Evolutionary conservation across 2,888 invertebrate species (phyloP).

Genomic region (Choreutis nemorana): DNA sequence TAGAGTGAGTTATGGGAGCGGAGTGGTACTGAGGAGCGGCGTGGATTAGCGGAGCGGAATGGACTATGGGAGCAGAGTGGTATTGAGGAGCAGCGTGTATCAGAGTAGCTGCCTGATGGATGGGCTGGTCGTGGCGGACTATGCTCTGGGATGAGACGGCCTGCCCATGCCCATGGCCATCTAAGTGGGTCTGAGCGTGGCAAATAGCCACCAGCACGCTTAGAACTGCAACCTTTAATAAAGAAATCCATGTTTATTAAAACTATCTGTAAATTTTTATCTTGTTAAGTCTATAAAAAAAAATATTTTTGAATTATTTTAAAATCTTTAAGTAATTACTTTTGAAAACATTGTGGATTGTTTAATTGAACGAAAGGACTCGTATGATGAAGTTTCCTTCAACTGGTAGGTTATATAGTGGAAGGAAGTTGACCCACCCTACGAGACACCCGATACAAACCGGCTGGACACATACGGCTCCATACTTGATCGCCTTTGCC

Average conservation of each 20-base stretch:
- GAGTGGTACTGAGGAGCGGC: slow-evolving; percentile 10
- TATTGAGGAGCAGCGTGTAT: slow-evolving; percentile 23
- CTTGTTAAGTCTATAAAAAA: too few relatives aligned
- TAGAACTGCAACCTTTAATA: slow-evolving; percentile 44
- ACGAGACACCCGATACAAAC: slow-evolving; percentile 53
- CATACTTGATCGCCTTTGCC: slow-evolving; percentile 43
- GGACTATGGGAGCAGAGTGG: slow-evolving; percentile 16
- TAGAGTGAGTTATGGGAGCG: slow-evolving; percentile 9
- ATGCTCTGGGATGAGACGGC: slow-evolving; percentile 55
- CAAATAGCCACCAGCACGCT: slow-evolving; percentile 48
- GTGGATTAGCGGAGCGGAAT: slow-evolving; percentile 8
- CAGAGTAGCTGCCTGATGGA: slow-evolving; percentile 24
- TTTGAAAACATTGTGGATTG: slow-evolving; percentile 51
- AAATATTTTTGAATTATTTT: too few relatives aligned
- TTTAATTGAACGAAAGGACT: slow-evolving; percentile 31
- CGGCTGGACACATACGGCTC: slow-evolving; percentile 48
- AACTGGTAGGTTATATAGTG: slow-evolving; percentile 54
- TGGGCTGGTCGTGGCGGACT: slow-evolving; percentile 40
- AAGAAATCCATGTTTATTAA: slow-evolving; percentile 3
- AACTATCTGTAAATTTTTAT: slow-evolving; percentile 5
- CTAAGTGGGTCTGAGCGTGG: slow-evolving; percentile 44
- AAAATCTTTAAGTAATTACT: too few relatives aligned
- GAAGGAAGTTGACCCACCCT: slow-evolving; percentile 28
- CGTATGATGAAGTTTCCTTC: slow-evolving; percentile 39
- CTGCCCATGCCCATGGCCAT: slow-evolving; percentile 30